Evolutionary conservation across 2,797 vertebrate species (phyloP).

Genomic region (Pygocentrus nattereri): DNA sequence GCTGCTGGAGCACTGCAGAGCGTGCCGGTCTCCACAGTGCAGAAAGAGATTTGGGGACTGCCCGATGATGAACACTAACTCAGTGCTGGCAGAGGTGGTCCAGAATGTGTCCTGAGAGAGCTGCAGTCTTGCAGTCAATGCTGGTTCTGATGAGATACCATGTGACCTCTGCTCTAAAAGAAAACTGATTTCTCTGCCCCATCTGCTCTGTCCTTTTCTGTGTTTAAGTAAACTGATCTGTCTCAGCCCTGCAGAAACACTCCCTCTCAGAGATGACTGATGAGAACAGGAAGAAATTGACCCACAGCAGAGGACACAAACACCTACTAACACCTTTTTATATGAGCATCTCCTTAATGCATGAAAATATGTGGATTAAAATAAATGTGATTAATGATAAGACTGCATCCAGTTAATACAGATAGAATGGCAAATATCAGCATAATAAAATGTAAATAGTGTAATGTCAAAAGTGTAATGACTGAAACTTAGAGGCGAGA

Average conservation of each 20-base stretch:
- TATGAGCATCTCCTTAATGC: no score
- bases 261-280: not conserved
- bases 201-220: conserved; percentile 1
- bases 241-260: not conserved
- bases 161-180: conserved; percentile 29
- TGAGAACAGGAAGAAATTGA: not conserved
- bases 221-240: not conserved
- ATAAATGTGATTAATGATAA: no score
- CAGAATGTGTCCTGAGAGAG: not conserved
- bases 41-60: conserved; percentile 9
- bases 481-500: no score
- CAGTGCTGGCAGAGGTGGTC: not conserved
- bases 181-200: conserved; percentile 9
- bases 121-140: not conserved
- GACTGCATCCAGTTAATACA: no score
- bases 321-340: not conserved
- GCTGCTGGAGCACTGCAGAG: not conserved
- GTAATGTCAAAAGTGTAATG: no score
- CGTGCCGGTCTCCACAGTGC: not conserved
- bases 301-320: not conserved
- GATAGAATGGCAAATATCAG: no score
- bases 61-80: conserved; percentile 13
- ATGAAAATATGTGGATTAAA: no score
- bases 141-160: conserved; percentile 14
- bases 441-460: no score